Base-by-base conservation (phyloP, 2,113 vertebrate species). In the Gobiocypris rarus region DNA sequence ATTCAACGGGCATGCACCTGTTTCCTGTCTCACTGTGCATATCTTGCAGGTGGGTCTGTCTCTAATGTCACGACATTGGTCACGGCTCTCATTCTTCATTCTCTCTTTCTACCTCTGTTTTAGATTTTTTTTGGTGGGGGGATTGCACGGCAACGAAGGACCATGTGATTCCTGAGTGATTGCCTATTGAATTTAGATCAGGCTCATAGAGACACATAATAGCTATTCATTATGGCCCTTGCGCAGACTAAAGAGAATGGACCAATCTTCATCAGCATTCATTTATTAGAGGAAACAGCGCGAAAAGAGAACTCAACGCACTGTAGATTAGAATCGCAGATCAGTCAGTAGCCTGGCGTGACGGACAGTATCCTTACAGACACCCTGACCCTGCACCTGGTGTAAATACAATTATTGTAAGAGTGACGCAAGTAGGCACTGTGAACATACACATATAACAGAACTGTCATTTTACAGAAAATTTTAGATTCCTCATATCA, bases 171-270 rank as follows among this genome's bases (percentile, higher is more conserved):
- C 81, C 17, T 45, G 54, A 26, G 75, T 61, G 58, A 83, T 81
- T 75, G 74, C 41, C 83, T 74, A 83, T 65, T 81, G 75, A 87
- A 83, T 87, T 85, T 81, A 56, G 67, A 85, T 83, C 67, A 85
- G 79, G 70, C 56, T 63, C 24, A 67, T 38, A 78, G 31, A 67
- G 58, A 67, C 79, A 65, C 81, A 77, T 50, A 87, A 81, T 52
- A 71, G 81, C 76, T 70, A 19, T 76, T 83, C 63, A 84, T 81
- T 84, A 85, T n/a, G 59, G 28, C 45, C 61, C 73, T 70, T 34
- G 70, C 52, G 1, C 59, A 67, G 67, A 28, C 75, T 31, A 58
- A 15, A 81, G 52, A 84, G 82, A 86, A 84, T 69, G 31, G 70
- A 74, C 58, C 34, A 45, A 61, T 70, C 82, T 84, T 84, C 63